A percentile compares a stretch with the other conserved stretches of the same genome.
phyloP scores from a whole-genome alignment of 2,797 vertebrate genomes.

The Tapera naevia region DNA sequence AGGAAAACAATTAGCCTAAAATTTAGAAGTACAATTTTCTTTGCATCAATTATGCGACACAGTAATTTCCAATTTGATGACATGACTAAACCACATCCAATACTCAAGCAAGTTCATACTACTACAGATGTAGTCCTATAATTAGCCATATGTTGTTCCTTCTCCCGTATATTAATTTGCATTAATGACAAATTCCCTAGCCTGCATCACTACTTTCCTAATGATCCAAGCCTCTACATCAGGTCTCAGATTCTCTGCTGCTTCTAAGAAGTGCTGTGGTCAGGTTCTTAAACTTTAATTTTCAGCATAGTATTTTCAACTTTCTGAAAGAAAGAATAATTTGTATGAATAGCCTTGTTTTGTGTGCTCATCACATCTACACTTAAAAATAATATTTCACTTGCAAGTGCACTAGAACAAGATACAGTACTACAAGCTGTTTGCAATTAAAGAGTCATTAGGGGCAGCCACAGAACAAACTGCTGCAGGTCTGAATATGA shows the following conservation, averaged over 20 bases:
- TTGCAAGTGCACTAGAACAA: not conserved
- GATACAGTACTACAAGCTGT: not conserved
- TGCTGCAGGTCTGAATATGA: not conserved
- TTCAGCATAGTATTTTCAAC: not conserved
- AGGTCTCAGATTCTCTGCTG: not conserved
- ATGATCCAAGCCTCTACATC: not conserved
- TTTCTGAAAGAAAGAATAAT: not conserved
- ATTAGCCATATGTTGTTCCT: conserved; percentile 38
- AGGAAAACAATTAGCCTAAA: not conserved
- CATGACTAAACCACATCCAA: not conserved
- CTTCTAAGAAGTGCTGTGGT: not conserved
- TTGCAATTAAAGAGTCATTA: conserved; percentile 25
- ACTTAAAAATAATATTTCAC: not conserved
- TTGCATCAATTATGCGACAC: not conserved
- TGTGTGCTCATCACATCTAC: not conserved
- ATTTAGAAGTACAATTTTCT: not conserved
- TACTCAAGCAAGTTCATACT: conserved; percentile 11
- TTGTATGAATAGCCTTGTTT: not conserved
- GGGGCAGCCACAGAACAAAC: not conserved
- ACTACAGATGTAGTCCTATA: conserved; percentile 37
- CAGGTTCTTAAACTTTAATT: not conserved
- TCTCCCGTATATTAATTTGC: conserved; percentile 19
- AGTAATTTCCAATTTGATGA: conserved; percentile 23
- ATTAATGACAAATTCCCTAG: not conserved
- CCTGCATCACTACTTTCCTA: not conserved